Evolutionary conservation across 2,797 vertebrate species (phyloP), one percentile per base, ranked within the genome.

Genomic region (Todus mexicanus): DNA sequence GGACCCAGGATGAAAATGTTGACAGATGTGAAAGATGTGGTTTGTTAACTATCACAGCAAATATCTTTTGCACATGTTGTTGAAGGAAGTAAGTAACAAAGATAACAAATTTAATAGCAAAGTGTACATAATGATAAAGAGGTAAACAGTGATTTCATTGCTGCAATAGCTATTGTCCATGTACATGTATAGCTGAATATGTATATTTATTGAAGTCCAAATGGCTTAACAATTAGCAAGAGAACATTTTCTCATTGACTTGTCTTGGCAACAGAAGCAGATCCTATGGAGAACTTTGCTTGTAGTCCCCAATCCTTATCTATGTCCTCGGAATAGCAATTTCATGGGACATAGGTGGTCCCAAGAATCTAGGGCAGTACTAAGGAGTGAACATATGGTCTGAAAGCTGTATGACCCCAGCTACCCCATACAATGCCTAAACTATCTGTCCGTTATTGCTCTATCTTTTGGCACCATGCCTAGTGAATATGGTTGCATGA

Each of bases 371-470:
- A 54, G 14, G 17, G 40, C 18, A 47, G 6, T 35, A 35, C 29
- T 25, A 38, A 4, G 0, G 3, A 59, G 11, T 21, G 10, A 86
- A 6, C 12, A 35, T 11, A 19, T 12, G 20, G 11, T 59, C 38
- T 71, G 42, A 65, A 83, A 75, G 9, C 4, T 42, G 18, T 27
- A 20, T 23, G 29, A 15, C 14, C 19, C 10, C 1, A 3, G 5
- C 1, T 7, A 10, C 10, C 15, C 13, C 3, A 1, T 27, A 10
- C 13, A 14, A 11, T 14, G 23, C 15, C 38, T 50, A 29, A 72
- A 50, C 10, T 12, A 53, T 31, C 23, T 57, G 17, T 19, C 50
- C 21, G 4, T 17, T 65, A 11, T 45, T 0, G 0, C n/a, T 90
- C 9, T 29, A 4, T 31, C 12, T 16, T 25, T 11, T 57, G 69